Evolutionary conservation across 2,888 invertebrate species (phyloP), one percentile per base, ranked within the genome.

Genomic region (Phyllotreta striolata): DNA sequence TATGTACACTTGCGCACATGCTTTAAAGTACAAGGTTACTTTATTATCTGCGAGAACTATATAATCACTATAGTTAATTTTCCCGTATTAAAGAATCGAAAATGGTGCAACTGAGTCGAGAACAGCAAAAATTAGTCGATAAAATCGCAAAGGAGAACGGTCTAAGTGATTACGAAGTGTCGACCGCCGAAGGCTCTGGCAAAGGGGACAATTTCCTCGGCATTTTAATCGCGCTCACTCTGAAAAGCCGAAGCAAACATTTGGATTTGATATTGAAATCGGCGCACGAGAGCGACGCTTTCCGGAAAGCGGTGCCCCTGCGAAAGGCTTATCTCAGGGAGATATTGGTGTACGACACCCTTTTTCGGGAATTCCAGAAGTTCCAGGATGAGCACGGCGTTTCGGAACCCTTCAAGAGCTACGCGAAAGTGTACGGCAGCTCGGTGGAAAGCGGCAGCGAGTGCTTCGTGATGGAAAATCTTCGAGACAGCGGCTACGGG

Each of bases 201-300:
- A 68, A 64, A 63, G 68, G 70, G 6, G 69, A 69, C 35, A 70
- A 70, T 51, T 72, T 69, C 43, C 39, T 73, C 7, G 73, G 73
- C 8, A 46, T 68, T 3, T 72, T 76, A 37, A 67, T 66, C 5
- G 65, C 35, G 57, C 64, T 59, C 8, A 69, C 55, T 24, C 65
- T 70, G 4, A 57, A 57, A 12, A 49, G 60, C 37, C 10, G 41
- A 8, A 47, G 37, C 6, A 66, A 51, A 9, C 37, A 47, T 6
- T 37, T 63, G 9, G 63, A 73, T 55, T 66, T 74, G 43, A 75
- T 78, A 8, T 63, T 75, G 5, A 79, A 79, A 68, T 70, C 72
- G 34, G 74, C 77, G 0, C 73, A 73, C 8, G 58, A 55, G 12
- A 67, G 62, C n/a, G 72, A 72, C 49, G 63, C 54, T 9, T 62